These are phyloP conservation scores for Cathartes aura DNA, from an alignment of 2,113 vertebrate genomes.

Conservation along the genomic window DNA sequence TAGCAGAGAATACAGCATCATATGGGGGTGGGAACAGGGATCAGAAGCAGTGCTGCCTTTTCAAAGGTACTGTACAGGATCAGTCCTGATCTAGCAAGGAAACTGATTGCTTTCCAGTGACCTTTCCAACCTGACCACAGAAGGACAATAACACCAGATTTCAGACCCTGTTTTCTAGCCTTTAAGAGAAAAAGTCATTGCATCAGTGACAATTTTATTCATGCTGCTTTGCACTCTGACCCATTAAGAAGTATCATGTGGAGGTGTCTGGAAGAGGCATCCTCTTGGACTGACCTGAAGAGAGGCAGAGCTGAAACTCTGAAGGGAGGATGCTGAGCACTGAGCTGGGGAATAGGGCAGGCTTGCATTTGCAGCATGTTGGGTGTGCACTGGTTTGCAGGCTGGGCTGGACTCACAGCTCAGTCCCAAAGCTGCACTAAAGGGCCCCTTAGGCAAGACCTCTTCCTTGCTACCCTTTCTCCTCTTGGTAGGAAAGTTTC, in stretches of 20 bases:
- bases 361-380: neutral
- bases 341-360: neutral
- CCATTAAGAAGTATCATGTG: accelerated
- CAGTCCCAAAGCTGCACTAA: neutral
- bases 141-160: neutral
- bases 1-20: neutral
- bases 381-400: neutral
- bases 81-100: no score
- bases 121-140: neutral
- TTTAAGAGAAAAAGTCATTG: neutral
- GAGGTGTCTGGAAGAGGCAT: no score
- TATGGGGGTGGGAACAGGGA: accelerated
- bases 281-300: neutral
- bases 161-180: neutral
- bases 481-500: neutral
- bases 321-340: neutral
- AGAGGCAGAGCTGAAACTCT: neutral
- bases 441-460: neutral
- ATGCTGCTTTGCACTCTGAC: neutral
- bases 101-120: no score
- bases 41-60: neutral
- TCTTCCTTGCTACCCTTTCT: neutral
- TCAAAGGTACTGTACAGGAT: neutral
- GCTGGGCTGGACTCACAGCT: neutral
- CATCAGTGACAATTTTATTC: neutral